Evolutionary conservation across 2,113 vertebrate genomes (phyloP), one percentile per base, ranked within the genome.

Genomic region (Sterrhoptilus dennistouni): DNA sequence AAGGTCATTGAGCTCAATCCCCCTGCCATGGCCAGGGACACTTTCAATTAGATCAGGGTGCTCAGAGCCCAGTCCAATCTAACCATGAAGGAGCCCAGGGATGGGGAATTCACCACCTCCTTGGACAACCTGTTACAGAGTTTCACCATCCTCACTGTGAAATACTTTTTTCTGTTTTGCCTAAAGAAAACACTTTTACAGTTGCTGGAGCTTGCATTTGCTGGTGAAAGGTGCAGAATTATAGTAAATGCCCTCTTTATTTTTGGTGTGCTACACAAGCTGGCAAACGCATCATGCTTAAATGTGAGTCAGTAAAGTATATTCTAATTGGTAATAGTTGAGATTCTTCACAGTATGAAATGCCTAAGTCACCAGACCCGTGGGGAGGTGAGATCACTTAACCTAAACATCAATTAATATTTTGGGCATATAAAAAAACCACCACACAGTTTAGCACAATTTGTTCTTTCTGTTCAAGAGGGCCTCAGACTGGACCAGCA

Each of bases 71-170:
- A 0, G 0, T 60, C 12, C 7, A 75, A 6, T 22, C 11, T 35
- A 18, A 42, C 5, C 18, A 14, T 31, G 12, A 75, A 54, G 38
- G 8, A 80, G 6, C 56, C 10, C 14, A 45, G 6, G 9, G 10
- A 49, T 29, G 2, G 2, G 22, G 2, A 24, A 6, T 11, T 33
- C 9, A 53, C 6, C 1, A 9, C 8, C 14, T 9, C 22, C 21
- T 42, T 59, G 18, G 5, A 47, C 2, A 52, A 23, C 1, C 0
- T 27, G 4, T 52, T 21, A 9, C 17, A 42, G 10, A 25, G 6
- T 53, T 75, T 53, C 27, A 57, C 4, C 12, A 33, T 11, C 8
- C 8, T 71, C 40, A 59, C 4, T 5, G 1, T 36, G 35, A 78
- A 88, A 40, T 18, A 3, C 2, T 7, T 54, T 54, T 4, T 52